Evolutionary conservation across 2,888 invertebrate genomes (phyloP).

Genomic region (Tachina grossa): DNA sequence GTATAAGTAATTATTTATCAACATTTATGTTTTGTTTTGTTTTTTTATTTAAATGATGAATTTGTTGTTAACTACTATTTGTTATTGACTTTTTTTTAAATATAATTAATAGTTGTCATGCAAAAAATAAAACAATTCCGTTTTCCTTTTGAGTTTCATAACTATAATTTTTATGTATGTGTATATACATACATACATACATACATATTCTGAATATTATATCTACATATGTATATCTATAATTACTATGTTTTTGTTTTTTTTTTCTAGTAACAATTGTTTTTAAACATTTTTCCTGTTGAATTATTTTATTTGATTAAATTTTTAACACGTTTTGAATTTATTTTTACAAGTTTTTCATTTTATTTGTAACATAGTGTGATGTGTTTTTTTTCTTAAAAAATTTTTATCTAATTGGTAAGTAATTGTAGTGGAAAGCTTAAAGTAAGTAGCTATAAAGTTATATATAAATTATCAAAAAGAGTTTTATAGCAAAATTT

Average conservation of each 20-base stretch:
- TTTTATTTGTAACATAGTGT: conserved; percentile 57
- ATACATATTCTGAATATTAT: conserved; percentile 32
- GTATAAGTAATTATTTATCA: conserved; percentile 47
- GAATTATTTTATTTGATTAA: conserved; percentile 4
- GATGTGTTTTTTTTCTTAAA: conserved; percentile 52
- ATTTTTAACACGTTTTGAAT: conserved; percentile 21
- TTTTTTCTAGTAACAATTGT: conserved; percentile 50
- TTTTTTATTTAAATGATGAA: conserved; percentile 70
- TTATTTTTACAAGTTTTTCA: conserved; percentile 15
- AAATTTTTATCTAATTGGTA: conserved; percentile 42
- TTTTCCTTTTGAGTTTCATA: conserved; percentile 36
- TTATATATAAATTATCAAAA: conserved; percentile 68
- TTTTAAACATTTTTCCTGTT: conserved; percentile 41
- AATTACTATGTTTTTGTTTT: conserved; percentile 4
- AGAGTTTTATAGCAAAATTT: conserved; percentile 64
- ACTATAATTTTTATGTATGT: conserved; percentile 48
- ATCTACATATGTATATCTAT: conserved; percentile 12
- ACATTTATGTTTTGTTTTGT: conserved; percentile 64
- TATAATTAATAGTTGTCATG: conserved; percentile 63
- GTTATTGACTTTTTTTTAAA: conserved; percentile 46
- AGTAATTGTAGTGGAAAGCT: conserved; percentile 65
- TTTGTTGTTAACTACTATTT: conserved; percentile 50
- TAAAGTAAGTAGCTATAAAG: conserved; percentile 61
- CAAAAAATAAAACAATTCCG: conserved; percentile 70
- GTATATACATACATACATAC: background rate